Evolutionary conservation across 2,797 vertebrate species (phyloP).

Genomic region (Phataginus tetradactyla): DNA sequence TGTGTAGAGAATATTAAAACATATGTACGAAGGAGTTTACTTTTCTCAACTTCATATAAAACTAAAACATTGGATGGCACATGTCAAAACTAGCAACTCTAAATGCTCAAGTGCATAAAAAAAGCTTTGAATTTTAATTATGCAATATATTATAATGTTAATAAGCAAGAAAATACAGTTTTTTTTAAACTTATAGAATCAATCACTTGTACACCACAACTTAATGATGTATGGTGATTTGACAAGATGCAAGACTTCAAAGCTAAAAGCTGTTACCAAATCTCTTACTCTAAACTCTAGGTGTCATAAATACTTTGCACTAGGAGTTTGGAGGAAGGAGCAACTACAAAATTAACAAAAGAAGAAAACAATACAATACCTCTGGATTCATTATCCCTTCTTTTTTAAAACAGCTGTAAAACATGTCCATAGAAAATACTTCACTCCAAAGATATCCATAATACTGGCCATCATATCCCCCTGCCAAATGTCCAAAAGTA

Average conservation of each 20-base stretch:
- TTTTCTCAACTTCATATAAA: conserved; percentile 68
- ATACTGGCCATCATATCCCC: conserved; percentile 96
- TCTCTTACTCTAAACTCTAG: conserved; percentile 42
- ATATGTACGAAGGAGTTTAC: conserved; percentile 22
- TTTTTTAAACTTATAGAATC: conserved; percentile 43
- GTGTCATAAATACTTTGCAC: neutral
- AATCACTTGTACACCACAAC: conserved; percentile 59
- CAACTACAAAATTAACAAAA: conserved; percentile 11
- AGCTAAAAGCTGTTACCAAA: conserved; percentile 62
- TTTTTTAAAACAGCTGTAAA: conserved; percentile 94
- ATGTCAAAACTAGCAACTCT: conserved; percentile 79
- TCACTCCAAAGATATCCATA: conserved; percentile 98
- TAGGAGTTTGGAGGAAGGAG: neutral
- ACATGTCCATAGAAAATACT: conserved; percentile 97
- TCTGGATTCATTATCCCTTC: conserved; percentile 95
- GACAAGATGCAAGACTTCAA: conserved; percentile 54
- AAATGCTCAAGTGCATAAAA: conserved; percentile 69
- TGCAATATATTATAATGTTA: conserved; percentile 78
- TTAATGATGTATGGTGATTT: conserved; percentile 60
- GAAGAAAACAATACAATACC: conserved; percentile 84
- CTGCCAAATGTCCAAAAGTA: conserved; percentile 95
- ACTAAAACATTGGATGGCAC: conserved; percentile 27
- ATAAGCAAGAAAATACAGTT: conserved; percentile 74
- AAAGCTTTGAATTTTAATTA: conserved; percentile 81
- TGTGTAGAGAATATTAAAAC: conserved; percentile 19